Evolutionary conservation across 1,140 invertebrate genomes (phyloP).

Genomic region (Tyrophagus putrescentiae): DNA sequence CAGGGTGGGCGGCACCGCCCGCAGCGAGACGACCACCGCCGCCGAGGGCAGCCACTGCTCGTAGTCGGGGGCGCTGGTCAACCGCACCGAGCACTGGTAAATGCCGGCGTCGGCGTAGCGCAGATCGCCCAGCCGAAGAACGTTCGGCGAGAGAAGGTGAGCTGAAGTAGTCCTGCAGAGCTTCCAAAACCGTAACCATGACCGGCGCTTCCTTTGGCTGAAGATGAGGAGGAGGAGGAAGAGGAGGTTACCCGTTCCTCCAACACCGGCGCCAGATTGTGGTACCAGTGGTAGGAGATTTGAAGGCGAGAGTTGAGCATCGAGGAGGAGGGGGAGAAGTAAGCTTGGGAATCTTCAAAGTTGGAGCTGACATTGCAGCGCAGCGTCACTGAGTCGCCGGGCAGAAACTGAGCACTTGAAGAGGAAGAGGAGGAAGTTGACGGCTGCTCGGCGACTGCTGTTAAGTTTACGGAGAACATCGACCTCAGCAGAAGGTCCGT

Average conservation of each 20-base stretch:
- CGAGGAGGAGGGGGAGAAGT: no score
- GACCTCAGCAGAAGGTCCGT: slow-evolving; percentile 25
- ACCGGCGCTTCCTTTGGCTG: background rate
- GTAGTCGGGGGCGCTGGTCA: slow-evolving; percentile 18
- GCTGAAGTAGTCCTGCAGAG: no score
- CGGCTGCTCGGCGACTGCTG: background rate
- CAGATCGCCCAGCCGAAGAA: slow-evolving; percentile 22
- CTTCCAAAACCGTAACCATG: background rate
- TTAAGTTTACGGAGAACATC: slow-evolving; percentile 16
- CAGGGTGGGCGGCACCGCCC: slow-evolving; percentile 26
- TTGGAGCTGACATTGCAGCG: background rate
- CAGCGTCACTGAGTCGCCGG: slow-evolving; percentile 2
- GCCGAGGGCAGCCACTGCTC: slow-evolving; percentile 25
- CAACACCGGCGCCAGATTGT: background rate
- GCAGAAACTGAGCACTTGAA: background rate
- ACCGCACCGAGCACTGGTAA: slow-evolving; percentile 24
- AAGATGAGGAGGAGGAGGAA: no score
- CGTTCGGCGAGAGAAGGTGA: slow-evolving; percentile 15
- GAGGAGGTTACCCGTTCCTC: no score
- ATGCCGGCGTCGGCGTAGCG: slow-evolving; percentile 24
- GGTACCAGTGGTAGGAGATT: slow-evolving; percentile 7
- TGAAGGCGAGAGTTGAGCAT: slow-evolving; percentile 1
- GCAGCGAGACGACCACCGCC: slow-evolving; percentile 20
- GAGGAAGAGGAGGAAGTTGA: background rate
- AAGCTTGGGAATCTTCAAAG: no score